Conservation (phyloP, 2,888 invertebrate genomes). For the Mesochorus sp. region DNA sequence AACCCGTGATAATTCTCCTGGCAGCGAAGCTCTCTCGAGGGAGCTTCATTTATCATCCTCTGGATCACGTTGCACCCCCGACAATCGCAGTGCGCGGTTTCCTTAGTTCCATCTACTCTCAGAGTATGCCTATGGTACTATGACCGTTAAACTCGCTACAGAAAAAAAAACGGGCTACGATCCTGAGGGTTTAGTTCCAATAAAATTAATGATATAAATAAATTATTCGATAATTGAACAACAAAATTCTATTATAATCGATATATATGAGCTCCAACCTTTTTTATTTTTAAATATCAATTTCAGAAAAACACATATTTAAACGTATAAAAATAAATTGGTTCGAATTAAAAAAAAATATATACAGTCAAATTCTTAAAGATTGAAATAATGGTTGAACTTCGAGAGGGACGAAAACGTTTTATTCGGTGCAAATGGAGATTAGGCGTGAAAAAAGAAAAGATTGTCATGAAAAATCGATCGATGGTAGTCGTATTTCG, state of each 20-base stretch:
- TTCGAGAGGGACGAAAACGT: too few relatives aligned
- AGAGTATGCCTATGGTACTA: slow-evolving; percentile 40
- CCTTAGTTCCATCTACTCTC: slow-evolving; percentile 40
- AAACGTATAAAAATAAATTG: too few relatives aligned
- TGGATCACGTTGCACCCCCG: slow-evolving; percentile 71
- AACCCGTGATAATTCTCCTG: slow-evolving; percentile 41
- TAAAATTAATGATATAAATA: too few relatives aligned
- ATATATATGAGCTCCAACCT: too few relatives aligned
- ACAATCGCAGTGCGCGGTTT: slow-evolving; percentile 69
- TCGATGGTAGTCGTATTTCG: slow-evolving; percentile 29
- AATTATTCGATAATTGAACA: too few relatives aligned
- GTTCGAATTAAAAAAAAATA: too few relatives aligned
- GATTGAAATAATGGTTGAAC: too few relatives aligned
- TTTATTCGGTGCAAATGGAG: too few relatives aligned
- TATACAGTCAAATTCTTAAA: too few relatives aligned
- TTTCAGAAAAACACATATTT: too few relatives aligned
- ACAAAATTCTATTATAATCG: too few relatives aligned
- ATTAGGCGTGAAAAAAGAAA: background rate
- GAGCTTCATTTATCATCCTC: slow-evolving; percentile 74
- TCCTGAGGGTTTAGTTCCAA: background rate
- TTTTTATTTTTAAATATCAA: too few relatives aligned
- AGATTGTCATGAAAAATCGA: background rate
- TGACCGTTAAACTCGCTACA: background rate
- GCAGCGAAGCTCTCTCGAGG: slow-evolving; percentile 50
- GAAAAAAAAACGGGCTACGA: background rate